These are phyloP conservation scores for Acipenser oxyrinchus DNA, from an alignment of 2,797 vertebrate species.

Conservation along the genomic window DNA sequence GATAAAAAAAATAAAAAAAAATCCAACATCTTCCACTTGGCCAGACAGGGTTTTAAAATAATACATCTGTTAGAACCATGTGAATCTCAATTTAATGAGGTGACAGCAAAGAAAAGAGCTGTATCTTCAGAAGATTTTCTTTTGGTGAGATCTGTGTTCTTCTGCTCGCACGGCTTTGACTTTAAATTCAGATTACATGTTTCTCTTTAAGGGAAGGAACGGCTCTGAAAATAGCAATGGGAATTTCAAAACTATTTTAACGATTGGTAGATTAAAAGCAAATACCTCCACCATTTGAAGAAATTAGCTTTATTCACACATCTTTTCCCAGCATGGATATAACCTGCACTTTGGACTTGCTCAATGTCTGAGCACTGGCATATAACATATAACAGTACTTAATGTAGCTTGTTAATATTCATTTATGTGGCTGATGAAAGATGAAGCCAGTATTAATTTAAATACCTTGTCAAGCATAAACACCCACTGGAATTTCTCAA, in stretches of 20 bases:
- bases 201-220: conserved; percentile 22
- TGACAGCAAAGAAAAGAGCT: conserved; percentile 55
- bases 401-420: too few species aligned
- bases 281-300: conserved; percentile 16
- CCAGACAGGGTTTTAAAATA: conserved; percentile 61
- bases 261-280: conserved; percentile 17
- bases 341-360: too few species aligned
- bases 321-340: conserved; percentile 1
- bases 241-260: conserved; percentile 19
- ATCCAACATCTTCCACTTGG: conserved; percentile 38
- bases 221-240: conserved; percentile 14
- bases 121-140: conserved; percentile 37
- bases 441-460: too few species aligned
- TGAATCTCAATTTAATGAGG: conserved; percentile 68
- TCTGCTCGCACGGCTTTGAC: conserved; percentile 50
- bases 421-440: too few species aligned
- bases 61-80: conserved; percentile 68
- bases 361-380: too few species aligned
- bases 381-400: too few species aligned
- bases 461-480: too few species aligned
- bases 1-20: conserved; percentile 14
- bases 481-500: too few species aligned
- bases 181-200: conserved; percentile 54
- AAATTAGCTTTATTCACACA: conserved; percentile 14
- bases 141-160: conserved; percentile 46